Evolutionary conservation across 2,113 vertebrate species (phyloP).

Genomic region (Corythornis cristatus): DNA sequence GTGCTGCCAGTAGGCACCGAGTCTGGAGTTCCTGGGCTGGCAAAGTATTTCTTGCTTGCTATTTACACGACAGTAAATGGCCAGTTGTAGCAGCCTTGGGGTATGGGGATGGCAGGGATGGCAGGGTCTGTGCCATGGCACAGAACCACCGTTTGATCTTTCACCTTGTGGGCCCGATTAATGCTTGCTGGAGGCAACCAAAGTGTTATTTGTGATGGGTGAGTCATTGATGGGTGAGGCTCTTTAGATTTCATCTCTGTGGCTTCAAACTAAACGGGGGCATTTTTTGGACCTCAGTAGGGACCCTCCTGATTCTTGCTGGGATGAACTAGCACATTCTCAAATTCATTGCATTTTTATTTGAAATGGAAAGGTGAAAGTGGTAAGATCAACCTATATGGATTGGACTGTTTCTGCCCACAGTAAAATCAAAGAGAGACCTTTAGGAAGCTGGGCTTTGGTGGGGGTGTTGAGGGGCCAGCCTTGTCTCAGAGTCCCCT

Average conservation of each 20-base stretch:
- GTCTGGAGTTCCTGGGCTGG: background rate
- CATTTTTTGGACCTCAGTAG: background rate
- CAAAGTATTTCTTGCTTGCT: background rate
- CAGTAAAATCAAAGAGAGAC: background rate
- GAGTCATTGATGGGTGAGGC: background rate
- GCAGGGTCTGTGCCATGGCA: background rate
- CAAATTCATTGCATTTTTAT: background rate
- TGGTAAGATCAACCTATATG: background rate
- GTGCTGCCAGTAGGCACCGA: background rate
- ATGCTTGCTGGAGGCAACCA: background rate
- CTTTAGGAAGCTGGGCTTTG: background rate
- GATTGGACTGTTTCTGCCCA: background rate
- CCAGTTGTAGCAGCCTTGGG: background rate
- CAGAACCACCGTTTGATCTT: background rate
- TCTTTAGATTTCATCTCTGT: background rate
- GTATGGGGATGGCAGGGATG: background rate
- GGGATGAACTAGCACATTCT: background rate
- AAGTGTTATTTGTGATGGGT: background rate
- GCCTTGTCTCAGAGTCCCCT: background rate
- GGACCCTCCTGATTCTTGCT: background rate
- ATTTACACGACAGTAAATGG: background rate
- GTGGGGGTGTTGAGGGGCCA: background rate
- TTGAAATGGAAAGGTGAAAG: background rate
- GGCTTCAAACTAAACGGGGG: background rate
- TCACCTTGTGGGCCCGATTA: background rate